Conservation (phyloP, 2,888 invertebrate species). For the Troides helena region DNA sequence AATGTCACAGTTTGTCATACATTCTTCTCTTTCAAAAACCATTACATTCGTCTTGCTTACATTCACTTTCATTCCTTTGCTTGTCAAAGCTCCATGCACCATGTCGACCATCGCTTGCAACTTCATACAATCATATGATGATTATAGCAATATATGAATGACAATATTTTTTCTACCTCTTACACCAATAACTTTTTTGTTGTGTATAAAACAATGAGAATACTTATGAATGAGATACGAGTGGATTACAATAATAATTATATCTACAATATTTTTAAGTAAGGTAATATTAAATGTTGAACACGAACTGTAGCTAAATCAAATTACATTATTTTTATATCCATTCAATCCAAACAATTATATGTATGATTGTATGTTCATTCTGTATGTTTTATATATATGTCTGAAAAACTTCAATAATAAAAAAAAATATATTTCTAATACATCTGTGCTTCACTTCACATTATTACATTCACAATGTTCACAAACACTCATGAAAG, state of each 20-base stretch:
- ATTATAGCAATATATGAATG: not conserved
- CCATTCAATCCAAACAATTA: not conserved
- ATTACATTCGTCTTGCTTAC: too few species aligned
- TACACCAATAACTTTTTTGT: constrained; percentile 6
- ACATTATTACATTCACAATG: constrained; percentile 14
- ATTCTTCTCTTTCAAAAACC: too few species aligned
- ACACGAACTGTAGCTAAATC: not conserved
- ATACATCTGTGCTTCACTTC: constrained; percentile 6
- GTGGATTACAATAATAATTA: constrained; percentile 9
- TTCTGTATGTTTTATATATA: not conserved
- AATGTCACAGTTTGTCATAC: too few species aligned
- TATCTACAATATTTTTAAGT: not conserved
- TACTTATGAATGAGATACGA: constrained; percentile 8
- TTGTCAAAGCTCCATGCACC: too few species aligned
- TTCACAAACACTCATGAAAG: constrained; percentile 79
- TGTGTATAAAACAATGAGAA: constrained; percentile 1
- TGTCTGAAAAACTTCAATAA: not conserved
- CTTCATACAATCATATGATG: too few species aligned
- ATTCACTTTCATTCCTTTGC: too few species aligned
- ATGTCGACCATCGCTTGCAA: too few species aligned
- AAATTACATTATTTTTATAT: not conserved
- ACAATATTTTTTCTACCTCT: constrained; percentile 11
- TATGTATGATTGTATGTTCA: not conserved
- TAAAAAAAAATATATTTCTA: not conserved
- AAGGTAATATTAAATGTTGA: constrained; percentile 2